phyloP scores from a whole-genome alignment of 53 echinoderm and acorn worm species.

The Patiria pectinifera region DNA sequence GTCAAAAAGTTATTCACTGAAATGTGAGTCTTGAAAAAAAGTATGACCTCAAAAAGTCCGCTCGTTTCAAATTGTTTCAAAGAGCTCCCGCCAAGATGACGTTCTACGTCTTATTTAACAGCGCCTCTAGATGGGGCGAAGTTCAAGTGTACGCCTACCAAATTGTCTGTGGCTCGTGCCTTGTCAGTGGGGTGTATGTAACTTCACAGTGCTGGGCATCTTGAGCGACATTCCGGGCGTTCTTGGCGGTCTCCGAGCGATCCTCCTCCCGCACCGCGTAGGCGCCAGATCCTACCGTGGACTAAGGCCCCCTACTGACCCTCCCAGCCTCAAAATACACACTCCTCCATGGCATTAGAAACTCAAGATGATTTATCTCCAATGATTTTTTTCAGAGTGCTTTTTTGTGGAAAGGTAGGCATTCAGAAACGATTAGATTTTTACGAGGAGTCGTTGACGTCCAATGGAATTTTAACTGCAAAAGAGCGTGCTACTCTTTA shows the following conservation, averaged over 20 bases:
- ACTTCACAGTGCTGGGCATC: not conserved
- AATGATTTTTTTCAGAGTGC: not conserved
- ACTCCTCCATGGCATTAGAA: not conserved
- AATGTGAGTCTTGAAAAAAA: not conserved
- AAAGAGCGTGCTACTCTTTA: not conserved
- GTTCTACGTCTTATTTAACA: not conserved
- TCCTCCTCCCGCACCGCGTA: constrained; percentile 39
- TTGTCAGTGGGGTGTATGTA: constrained; percentile 5
- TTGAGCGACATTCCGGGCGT: constrained; percentile 38
- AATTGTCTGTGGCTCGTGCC: constrained; percentile 23
- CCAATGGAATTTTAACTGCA: constrained; percentile 7
- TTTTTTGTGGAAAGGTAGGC: not conserved
- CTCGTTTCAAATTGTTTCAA: not conserved
- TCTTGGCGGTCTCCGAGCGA: not conserved
- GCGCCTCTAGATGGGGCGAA: not conserved
- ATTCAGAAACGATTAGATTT: not conserved
- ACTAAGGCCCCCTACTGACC: constrained; percentile 17
- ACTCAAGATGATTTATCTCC: constrained; percentile 34
- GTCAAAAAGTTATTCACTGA: not conserved
- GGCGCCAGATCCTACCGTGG: constrained; percentile 44
- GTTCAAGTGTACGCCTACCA: constrained; percentile 12
- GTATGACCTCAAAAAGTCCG: not conserved
- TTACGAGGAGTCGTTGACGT: constrained; percentile 2
- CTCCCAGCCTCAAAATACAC: not conserved
- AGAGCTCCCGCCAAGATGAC: not conserved